A percentile compares a stretch with the other conserved stretches of the same genome.
phyloP scores from a whole-genome alignment of 2,888 invertebrate genomes.

The Lepidochitona cinerea region DNA sequence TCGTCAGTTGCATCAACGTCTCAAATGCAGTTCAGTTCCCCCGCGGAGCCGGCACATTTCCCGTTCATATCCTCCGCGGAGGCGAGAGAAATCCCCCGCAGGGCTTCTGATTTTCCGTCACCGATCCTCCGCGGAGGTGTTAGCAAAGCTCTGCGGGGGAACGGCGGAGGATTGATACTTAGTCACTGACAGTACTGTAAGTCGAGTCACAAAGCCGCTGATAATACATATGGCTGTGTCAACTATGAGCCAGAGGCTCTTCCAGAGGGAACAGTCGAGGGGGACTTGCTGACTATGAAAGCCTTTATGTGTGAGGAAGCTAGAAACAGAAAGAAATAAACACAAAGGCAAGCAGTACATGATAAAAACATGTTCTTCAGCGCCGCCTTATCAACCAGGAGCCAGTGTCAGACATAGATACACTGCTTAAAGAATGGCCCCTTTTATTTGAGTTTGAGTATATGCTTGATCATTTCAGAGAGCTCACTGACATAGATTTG shows the following conservation, averaged over 20 bases:
- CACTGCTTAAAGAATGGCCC: neutral
- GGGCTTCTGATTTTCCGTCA: no score
- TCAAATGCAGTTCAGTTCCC: no score
- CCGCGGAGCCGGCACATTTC: no score
- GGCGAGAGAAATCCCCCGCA: no score
- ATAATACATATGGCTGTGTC: neutral
- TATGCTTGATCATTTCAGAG: neutral
- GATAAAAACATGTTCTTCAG: neutral
- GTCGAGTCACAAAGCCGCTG: neutral
- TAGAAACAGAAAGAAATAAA: neutral
- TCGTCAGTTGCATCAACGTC: no score
- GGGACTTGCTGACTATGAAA: neutral
- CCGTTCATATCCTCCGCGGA: no score
- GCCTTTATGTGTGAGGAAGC: no score
- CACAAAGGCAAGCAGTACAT: neutral
- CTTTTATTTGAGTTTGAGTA: neutral
- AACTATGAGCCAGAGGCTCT: neutral
- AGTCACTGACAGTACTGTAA: no score
- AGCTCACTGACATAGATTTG: neutral
- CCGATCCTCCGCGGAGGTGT: no score
- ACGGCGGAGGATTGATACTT: no score
- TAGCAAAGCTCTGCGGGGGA: no score
- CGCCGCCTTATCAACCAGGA: neutral
- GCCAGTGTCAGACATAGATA: neutral
- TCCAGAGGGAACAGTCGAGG: neutral